Percentiles rank a stretch among this genome's conserved stretches.
Evolutionary conservation across 2,797 vertebrate species (phyloP).

Genomic region (Melanotaenia nigrans): DNA sequence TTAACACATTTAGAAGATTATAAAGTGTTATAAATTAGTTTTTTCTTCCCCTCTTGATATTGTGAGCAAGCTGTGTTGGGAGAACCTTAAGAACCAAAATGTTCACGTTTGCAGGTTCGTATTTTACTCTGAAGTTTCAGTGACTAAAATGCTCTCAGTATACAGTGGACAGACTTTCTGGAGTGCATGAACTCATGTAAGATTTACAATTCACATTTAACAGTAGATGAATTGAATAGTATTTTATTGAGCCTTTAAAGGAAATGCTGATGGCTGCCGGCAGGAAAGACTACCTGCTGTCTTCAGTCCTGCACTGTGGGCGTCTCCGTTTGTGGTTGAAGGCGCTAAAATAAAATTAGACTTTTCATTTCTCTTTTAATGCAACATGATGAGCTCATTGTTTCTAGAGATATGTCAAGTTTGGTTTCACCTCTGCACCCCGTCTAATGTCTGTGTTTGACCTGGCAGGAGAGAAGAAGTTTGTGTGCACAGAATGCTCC

Average conservation of each 20-base stretch:
- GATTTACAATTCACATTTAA: not conserved
- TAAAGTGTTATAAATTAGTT: not conserved
- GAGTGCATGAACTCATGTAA: not conserved
- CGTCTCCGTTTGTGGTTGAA: not conserved
- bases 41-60: not conserved
- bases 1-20: too few relatives aligned
- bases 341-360: too few relatives aligned
- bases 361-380: not conserved
- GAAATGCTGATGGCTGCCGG: too few relatives aligned
- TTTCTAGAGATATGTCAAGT: not conserved
- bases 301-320: not conserved
- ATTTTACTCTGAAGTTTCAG: not conserved
- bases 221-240: not conserved
- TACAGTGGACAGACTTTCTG: too few relatives aligned
- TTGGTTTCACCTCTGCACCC: not conserved
- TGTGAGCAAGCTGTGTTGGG: not conserved
- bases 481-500: slow-evolving; percentile 97
- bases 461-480: slow-evolving; percentile 96
- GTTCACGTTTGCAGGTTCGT: too few relatives aligned
- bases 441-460: not conserved
- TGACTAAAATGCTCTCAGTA: not conserved
- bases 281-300: not conserved
- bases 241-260: too few relatives aligned
- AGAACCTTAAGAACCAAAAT: not conserved
- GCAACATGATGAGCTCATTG: not conserved